Evolutionary conservation across 2,888 invertebrate species (phyloP).

Genomic region (Azorinus chamasolen): DNA sequence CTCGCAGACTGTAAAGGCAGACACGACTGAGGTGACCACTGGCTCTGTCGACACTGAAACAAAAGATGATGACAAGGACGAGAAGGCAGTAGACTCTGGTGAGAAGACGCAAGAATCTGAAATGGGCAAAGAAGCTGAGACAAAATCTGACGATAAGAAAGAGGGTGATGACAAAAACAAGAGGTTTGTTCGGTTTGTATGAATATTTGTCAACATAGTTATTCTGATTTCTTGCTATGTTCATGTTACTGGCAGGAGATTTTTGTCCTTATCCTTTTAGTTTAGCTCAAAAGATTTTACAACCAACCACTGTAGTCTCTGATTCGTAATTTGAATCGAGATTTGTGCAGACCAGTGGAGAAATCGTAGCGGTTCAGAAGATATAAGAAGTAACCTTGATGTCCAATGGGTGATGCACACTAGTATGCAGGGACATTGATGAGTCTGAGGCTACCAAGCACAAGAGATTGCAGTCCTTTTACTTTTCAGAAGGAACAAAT

Average conservation of each 20-base stretch:
- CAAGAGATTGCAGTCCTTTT: too few species aligned
- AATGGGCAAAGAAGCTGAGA: conserved; percentile 36
- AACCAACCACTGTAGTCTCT: conserved; percentile 5
- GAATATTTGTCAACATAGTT: conserved; percentile 43
- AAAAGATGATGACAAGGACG: conserved; percentile 57
- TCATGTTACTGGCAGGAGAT: too few species aligned
- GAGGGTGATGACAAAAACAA: conserved; percentile 64
- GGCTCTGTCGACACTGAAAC: conserved; percentile 64
- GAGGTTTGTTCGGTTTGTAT: conserved; percentile 80
- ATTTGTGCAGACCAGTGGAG: background rate
- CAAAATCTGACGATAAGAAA: conserved; percentile 62
- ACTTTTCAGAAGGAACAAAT: too few species aligned
- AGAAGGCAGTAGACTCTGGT: conserved; percentile 14
- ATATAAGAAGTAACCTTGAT: too few species aligned
- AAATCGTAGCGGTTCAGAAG: too few species aligned
- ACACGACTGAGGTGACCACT: conserved; percentile 23
- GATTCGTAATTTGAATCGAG: conserved; percentile 18
- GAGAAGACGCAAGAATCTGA: conserved; percentile 31
- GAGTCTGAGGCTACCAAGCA: background rate
- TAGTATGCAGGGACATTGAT: background rate
- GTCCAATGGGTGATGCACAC: background rate
- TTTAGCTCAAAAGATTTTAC: background rate
- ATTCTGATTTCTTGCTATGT: background rate
- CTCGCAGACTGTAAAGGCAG: conserved; percentile 37
- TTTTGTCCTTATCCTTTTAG: background rate